phyloP scores from a whole-genome alignment of 2,797 vertebrate genomes.

The Acanthiza pusilla region DNA sequence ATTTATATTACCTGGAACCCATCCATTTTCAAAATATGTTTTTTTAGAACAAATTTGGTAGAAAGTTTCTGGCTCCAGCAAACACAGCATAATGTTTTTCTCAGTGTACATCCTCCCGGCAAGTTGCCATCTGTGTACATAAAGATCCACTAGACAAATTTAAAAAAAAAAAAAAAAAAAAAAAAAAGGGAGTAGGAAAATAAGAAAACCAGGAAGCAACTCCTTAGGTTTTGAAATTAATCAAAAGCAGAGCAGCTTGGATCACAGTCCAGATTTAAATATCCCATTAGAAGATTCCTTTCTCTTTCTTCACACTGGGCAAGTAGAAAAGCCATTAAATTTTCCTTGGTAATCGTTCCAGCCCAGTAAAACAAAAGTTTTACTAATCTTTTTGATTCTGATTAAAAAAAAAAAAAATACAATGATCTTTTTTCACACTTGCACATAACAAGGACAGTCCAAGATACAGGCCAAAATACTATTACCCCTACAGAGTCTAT shows the following conservation, averaged over 20 bases:
- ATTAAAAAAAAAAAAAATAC: neutral
- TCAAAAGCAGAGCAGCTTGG: neutral
- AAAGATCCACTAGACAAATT: neutral
- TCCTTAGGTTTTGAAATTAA: neutral
- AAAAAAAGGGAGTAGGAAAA: neutral
- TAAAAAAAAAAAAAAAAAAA: neutral
- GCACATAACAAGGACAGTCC: neutral
- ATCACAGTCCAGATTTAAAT: neutral
- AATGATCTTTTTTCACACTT: neutral
- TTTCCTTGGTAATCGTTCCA: neutral
- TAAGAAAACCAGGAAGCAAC: neutral
- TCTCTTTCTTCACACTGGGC: neutral
- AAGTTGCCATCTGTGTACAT: neutral
- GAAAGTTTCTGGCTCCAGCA: neutral
- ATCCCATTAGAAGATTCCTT: neutral
- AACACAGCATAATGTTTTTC: neutral
- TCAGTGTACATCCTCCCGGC: neutral
- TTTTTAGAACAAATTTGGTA: neutral
- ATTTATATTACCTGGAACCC: neutral
- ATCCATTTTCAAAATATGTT: neutral
- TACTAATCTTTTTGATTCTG: neutral
- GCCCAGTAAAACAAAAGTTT: neutral
- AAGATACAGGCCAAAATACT: neutral
- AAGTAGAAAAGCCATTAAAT: neutral
- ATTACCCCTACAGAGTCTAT: neutral